Base-by-base conservation (phyloP, 35 echinoderm and acorn worm genomes). In the Stichopus chloronotus region DNA sequence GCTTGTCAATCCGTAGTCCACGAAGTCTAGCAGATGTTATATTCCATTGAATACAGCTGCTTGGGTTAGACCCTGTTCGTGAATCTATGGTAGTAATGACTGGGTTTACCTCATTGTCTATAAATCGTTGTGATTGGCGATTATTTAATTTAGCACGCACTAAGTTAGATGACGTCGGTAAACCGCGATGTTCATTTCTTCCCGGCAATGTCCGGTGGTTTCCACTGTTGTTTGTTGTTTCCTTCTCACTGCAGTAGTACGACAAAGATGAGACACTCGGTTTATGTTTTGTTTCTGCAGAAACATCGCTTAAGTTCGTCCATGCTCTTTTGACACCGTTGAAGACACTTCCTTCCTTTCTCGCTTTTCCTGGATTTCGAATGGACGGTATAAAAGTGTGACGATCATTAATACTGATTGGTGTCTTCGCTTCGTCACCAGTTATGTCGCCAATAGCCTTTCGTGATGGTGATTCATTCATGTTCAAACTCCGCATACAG, bases 301-400 rank as follows among this genome's bases (percentile, higher is more conserved):
- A 10, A 55, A 56, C 17, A 56, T 55, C 80, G 55, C 53, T 83
- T 9, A 52, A 55, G 3, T 55, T 83, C 12, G 43, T 16, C 80
- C 80, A 83, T 55, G 80, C 80, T 55, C 17, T 83, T 83, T 83
- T 83, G 16, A 83, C 80, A 83, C 52, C 53, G 17, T 55, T 20
- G 7, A 78, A 78, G 21, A 7, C 30, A 65, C 9, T 11, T 14
- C 61, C 61, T 11, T 19, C 61, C 19, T 65, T 65, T 19, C 61
- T 65, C 0, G 30, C 30, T 65, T 65, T 65, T 14, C 11, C 61
- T 65, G 11, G 61, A 14, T 65, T 16, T 65, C 19, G 61, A 19
- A 65, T 65, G 4, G 61, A 19, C 61, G 61, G 61, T 43, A 43
- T 43, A 43, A 43, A 43, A 14, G 61, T 65, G 5, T 4, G 11